Percentiles rank a stretch among this genome's conserved stretches.
Conservation (phyloP, 2,113 vertebrate genomes). For the Oostethus manadensis region DNA sequence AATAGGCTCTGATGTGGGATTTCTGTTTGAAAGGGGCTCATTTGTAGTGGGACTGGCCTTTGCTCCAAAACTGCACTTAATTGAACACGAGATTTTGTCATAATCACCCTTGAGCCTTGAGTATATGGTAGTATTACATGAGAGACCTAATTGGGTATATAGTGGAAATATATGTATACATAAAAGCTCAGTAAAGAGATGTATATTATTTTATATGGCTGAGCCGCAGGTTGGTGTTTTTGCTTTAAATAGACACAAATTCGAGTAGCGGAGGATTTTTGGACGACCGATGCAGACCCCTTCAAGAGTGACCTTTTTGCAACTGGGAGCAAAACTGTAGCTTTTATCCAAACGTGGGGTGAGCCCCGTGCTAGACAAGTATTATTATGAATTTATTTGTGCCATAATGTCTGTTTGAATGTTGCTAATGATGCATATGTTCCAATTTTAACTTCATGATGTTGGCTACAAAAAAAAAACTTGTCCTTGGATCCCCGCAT, state of each 20-base stretch:
- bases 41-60: neutral
- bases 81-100: neutral
- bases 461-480: too few species aligned
- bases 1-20: neutral
- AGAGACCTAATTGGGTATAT: slow-evolving; percentile 37
- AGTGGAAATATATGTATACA: slow-evolving; percentile 28
- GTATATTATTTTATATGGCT: slow-evolving; percentile 62
- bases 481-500: too few species aligned
- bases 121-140: slow-evolving; percentile 27
- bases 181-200: slow-evolving; percentile 46
- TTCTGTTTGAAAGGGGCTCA: neutral
- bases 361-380: slow-evolving; percentile 13
- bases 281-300: slow-evolving; percentile 28
- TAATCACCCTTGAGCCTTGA: slow-evolving; percentile 66
- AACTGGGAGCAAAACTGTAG: neutral
- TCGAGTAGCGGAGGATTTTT: slow-evolving; percentile 34
- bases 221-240: slow-evolving; percentile 65
- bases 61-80: neutral
- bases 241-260: slow-evolving; percentile 54
- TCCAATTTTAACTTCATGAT: neutral
- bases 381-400: neutral
- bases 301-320: neutral
- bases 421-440: too few species aligned
- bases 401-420: neutral
- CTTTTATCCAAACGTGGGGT: slow-evolving; percentile 1